Evolutionary conservation across 2,888 invertebrate genomes (phyloP), one percentile per base, ranked within the genome.

Genomic region (Noctua janthina): DNA sequence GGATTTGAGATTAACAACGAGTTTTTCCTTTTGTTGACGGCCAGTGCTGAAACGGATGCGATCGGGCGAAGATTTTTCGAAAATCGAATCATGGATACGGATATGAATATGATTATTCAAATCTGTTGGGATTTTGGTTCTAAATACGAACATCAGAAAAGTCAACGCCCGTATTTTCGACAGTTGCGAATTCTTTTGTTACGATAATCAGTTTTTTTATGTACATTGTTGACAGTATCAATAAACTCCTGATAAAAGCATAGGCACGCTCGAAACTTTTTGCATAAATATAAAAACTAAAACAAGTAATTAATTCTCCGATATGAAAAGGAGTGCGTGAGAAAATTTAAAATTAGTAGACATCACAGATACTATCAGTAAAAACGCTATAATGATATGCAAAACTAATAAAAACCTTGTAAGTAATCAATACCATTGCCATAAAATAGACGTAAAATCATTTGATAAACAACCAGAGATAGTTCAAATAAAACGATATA

Each of bases 401-500:
- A 80, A 72, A 66, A 74, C 29, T 35, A 71, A 79, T 81, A 82
- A 87, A 88, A 79, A 56, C 8, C 6, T 71, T 79, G 79, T 78
- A 85, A 88, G 79, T 79, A 87, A 88, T 82, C 67, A 76, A 88
- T 74, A 87, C 59, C 56, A 35, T 49, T 59, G 29, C 29, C 20
- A 66, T 79, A 78, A 76, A 87, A 78, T 1, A 86, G 13, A 59
- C 23, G 17, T 80, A 66, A 78, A 72, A 77, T 70, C 13, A 78
- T 81, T 70, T 59, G 84, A 88, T 86, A 90, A 91, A 92, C 92
- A 90, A 91, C 82, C 82, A 84, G 88, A 88, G 87, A 89, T 92
- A 92, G 90, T 90, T 89, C 91, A 92, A 91, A 92, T 91, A 90
- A 88, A 85, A 84, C 70, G 82, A 90, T 89, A 89, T 89, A 91